phyloP scores from a whole-genome alignment of 2,888 invertebrate genomes.

The Malacosoma neustria region DNA sequence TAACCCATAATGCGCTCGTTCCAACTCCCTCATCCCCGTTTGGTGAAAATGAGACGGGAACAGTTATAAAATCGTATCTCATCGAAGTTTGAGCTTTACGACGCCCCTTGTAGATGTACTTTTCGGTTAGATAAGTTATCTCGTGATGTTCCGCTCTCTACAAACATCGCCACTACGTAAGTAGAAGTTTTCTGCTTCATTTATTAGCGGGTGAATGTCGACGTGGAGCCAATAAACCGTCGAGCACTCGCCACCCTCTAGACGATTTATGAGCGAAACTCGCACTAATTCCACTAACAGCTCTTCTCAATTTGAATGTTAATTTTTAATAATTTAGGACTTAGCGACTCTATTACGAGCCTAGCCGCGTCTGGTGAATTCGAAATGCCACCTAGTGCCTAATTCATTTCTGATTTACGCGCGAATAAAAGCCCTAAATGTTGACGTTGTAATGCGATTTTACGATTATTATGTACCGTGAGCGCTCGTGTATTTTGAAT shows the following conservation, averaged over 20 bases:
- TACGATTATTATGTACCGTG: slow-evolving; percentile 32
- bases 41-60: slow-evolving; percentile 28
- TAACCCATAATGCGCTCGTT: slow-evolving; percentile 60
- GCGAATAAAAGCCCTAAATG: slow-evolving; percentile 29
- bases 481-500: slow-evolving; percentile 24
- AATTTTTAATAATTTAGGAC: slow-evolving; percentile 70
- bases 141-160: slow-evolving; percentile 42
- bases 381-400: slow-evolving; percentile 25
- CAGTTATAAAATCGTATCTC: slow-evolving; percentile 35
- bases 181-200: slow-evolving; percentile 71
- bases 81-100: slow-evolving; percentile 48
- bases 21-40: slow-evolving; percentile 29
- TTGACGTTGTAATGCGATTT: slow-evolving; percentile 34
- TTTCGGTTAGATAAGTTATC: slow-evolving; percentile 32
- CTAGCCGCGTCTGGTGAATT: slow-evolving; percentile 41
- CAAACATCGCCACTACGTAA: slow-evolving; percentile 53
- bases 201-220: slow-evolving; percentile 66
- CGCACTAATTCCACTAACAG: slow-evolving; percentile 69
- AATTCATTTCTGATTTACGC: slow-evolving; percentile 42
- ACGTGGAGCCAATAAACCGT: slow-evolving; percentile 60
- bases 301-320: slow-evolving; percentile 68
- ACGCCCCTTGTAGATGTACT: slow-evolving; percentile 29
- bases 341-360: slow-evolving; percentile 57
- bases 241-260: slow-evolving; percentile 53
- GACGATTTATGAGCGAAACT: slow-evolving; percentile 67